Evolutionary conservation across 2,113 vertebrate genomes (phyloP).

Genomic region (Bucco capensis): DNA sequence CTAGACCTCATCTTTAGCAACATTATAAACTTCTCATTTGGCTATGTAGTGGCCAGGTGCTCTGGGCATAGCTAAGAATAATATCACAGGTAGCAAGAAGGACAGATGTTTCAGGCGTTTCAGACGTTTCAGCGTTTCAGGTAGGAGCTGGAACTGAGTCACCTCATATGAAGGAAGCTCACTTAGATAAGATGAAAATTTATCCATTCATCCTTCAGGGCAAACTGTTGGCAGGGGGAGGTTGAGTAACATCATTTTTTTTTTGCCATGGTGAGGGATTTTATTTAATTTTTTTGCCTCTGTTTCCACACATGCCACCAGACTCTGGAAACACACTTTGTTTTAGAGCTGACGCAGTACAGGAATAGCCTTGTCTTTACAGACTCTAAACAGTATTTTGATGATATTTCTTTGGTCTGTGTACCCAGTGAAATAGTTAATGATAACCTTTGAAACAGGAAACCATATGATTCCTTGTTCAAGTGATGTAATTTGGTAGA

Average conservation of each 20-base stretch:
- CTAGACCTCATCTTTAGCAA: neutral
- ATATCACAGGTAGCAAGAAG: neutral
- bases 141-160: neutral
- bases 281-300: neutral
- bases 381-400: neutral
- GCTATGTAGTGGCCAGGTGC: neutral
- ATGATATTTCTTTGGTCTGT: neutral
- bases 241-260: neutral
- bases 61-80: neutral
- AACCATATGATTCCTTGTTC: neutral
- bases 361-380: neutral
- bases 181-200: neutral
- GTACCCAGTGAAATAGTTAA: neutral
- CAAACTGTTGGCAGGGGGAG: accelerated
- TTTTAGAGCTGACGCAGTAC: neutral
- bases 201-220: neutral
- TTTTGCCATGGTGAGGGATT: neutral
- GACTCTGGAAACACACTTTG: neutral
- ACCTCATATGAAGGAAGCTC: neutral
- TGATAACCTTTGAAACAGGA: neutral
- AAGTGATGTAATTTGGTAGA: neutral
- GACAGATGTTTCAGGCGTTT: neutral
- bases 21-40: neutral
- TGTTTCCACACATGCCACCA: neutral
- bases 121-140: neutral